Evolutionary conservation across 2,888 invertebrate genomes (phyloP).

Genomic region (Perizoma flavofasciatum): DNA sequence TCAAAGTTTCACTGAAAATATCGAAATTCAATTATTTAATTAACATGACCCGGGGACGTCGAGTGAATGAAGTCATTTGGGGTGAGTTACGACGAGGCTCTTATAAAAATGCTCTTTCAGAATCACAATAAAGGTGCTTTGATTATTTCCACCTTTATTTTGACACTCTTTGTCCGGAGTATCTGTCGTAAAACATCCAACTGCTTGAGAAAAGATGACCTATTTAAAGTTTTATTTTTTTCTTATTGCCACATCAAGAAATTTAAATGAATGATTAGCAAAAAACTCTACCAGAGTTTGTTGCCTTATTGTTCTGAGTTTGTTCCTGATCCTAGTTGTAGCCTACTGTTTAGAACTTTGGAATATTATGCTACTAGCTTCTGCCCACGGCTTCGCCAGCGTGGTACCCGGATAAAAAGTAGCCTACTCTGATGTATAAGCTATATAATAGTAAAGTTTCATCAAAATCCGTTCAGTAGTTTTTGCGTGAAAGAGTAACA

Average conservation of each 20-base stretch:
- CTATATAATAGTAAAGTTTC: no score
- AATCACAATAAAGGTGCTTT: constrained; percentile 49
- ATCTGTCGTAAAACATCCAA: constrained; percentile 18
- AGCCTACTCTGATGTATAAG: no score
- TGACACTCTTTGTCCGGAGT: constrained; percentile 29
- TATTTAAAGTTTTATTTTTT: not conserved
- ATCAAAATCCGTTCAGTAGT: no score
- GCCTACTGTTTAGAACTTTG: no score
- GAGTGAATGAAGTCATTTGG: constrained; percentile 61
- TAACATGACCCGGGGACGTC: constrained; percentile 60
- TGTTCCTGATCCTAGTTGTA: no score
- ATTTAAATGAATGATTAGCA: no score
- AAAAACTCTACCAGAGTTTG: no score
- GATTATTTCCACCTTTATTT: constrained; percentile 46
- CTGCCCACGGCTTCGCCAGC: no score
- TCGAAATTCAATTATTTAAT: constrained; percentile 65
- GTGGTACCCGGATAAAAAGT: no score
- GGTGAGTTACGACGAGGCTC: constrained; percentile 55
- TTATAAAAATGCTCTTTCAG: constrained; percentile 52
- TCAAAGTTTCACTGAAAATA: constrained; percentile 54
- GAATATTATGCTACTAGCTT: no score
- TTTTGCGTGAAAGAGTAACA: no score
- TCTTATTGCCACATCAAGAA: not conserved
- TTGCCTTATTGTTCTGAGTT: no score
- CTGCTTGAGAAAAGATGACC: not conserved